Base-by-base conservation (phyloP, 2,113 vertebrate genomes). In the western clawed frog (Xenopus tropicalis) region DNA sequence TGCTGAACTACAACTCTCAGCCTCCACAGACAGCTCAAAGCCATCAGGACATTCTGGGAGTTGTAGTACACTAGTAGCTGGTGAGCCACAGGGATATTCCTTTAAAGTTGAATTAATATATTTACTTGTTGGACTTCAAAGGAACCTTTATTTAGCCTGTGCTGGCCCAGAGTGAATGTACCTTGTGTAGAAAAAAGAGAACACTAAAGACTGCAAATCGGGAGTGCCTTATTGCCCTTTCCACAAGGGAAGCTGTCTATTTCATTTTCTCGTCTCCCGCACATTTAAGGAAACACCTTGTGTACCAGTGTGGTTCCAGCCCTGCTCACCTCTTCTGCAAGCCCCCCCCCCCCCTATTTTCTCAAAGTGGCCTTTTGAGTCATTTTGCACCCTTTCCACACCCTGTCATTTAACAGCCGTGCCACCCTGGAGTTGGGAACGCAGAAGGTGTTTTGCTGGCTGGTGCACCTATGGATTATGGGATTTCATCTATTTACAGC, bases 201-300 rank as follows among this genome's bases (percentile, higher is more conserved):
- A 23, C 21, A 24, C 9, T 62, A 17, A 14, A 21, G 29, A 22
- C 73, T 69, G 29, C 66, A 75, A 52, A 75, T 59, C 43, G 73
- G 57, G 72, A 74, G 72, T 75, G 73, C 73, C 73, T 75, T 75
- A 75, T 69, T 63, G 73, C 66, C 73, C 73, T 69, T 37, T 69
- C 19, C 14, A 69, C 14, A 61, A 14, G 51, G 73, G 72, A 68
- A 21, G 66, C 66, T 63, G 57, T 29, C 56, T 19, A 65, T n/a
- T 52, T 29, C 21, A 54, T 54, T 9, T 8, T 48, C 46, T 48
- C 16, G 46, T 48, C 46, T 48, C 46, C 16, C 16, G 16, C 46
- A 13, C 16, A 13, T 48, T 48, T 44, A 63, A 37, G 16, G 20
- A 48, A 21, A 65, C 23, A 51, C 64, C 52, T 37, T 25, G 57